A percentile compares a stretch with the other conserved stretches of the same genome.
phyloP scores from a whole-genome alignment of 2,113 vertebrate genomes.

The Aptenodytes patagonicus region DNA sequence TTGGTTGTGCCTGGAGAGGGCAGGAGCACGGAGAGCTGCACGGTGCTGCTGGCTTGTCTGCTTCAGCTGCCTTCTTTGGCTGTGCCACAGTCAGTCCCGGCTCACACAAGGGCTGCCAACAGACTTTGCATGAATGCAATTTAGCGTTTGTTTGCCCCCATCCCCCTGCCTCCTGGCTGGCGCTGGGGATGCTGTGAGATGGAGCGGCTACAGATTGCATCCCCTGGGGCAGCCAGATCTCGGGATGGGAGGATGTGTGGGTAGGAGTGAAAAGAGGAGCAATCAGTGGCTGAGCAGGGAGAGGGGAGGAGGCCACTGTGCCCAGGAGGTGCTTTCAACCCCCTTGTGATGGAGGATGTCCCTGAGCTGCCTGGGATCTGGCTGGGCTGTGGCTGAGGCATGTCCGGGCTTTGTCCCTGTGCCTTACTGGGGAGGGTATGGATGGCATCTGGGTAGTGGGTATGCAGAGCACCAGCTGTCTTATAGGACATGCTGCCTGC shows the following conservation, averaged over 20 bases:
- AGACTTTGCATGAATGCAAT: background rate
- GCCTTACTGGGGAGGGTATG: background rate
- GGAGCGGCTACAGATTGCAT: background rate
- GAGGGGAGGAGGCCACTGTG: background rate
- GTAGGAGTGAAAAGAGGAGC: background rate
- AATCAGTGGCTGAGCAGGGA: background rate
- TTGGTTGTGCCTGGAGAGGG: background rate
- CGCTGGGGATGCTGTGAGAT: background rate
- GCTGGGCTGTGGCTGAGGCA: background rate
- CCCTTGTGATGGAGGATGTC: background rate
- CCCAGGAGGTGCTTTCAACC: background rate
- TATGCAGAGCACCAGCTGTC: background rate
- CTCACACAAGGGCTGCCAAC: background rate
- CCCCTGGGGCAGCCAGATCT: background rate
- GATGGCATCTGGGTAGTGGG: background rate
- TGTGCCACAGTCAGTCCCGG: rapidly evolving
- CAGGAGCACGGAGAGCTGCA: background rate
- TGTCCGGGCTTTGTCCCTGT: background rate
- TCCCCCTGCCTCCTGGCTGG: background rate
- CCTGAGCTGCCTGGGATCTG: background rate
- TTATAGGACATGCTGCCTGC: background rate
- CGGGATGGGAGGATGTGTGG: rapidly evolving
- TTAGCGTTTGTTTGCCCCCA: background rate
- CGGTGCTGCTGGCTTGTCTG: background rate
- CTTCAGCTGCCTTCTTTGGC: background rate